phyloP scores from a whole-genome alignment of 1,140 invertebrate genomes.

The Intoshia linei region DNA sequence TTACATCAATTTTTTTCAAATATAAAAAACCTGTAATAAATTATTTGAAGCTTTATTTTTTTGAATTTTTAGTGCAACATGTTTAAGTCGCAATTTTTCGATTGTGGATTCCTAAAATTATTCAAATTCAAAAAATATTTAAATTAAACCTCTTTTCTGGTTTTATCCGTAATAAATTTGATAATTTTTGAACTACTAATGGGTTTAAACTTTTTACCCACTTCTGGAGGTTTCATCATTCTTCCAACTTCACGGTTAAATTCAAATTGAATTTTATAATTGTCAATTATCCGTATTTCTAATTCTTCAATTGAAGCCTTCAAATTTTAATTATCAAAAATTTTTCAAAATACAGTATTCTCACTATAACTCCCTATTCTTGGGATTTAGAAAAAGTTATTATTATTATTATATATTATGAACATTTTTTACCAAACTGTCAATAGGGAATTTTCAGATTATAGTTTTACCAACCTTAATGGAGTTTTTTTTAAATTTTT shows the following conservation, averaged over 20 bases:
- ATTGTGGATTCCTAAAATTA: slow-evolving; percentile 17
- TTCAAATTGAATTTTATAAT: slow-evolving; percentile 20
- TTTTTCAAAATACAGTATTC: too few relatives aligned
- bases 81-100: slow-evolving; percentile 21
- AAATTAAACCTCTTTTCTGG: slow-evolving; percentile 2
- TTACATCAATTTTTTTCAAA: not conserved
- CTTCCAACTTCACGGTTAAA: slow-evolving; percentile 22
- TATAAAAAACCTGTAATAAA: slow-evolving; percentile 15
- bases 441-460: too few relatives aligned
- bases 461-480: too few relatives aligned
- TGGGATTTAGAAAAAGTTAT: too few relatives aligned
- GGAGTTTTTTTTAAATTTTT: too few relatives aligned
- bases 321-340: not conserved
- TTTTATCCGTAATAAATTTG: not conserved
- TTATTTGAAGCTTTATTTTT: slow-evolving; percentile 20
- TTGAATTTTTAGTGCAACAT: slow-evolving; percentile 18
- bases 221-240: slow-evolving; percentile 14
- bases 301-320: slow-evolving; percentile 22
- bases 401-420: too few relatives aligned
- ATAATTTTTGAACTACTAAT: not conserved
- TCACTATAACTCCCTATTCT: too few relatives aligned
- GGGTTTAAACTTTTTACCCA: slow-evolving; percentile 10
- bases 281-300: slow-evolving; percentile 16
- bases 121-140: not conserved
- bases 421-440: too few relatives aligned